Evolutionary conservation across 2,113 vertebrate genomes (phyloP).

Genomic region (Sardina pilchardus): DNA sequence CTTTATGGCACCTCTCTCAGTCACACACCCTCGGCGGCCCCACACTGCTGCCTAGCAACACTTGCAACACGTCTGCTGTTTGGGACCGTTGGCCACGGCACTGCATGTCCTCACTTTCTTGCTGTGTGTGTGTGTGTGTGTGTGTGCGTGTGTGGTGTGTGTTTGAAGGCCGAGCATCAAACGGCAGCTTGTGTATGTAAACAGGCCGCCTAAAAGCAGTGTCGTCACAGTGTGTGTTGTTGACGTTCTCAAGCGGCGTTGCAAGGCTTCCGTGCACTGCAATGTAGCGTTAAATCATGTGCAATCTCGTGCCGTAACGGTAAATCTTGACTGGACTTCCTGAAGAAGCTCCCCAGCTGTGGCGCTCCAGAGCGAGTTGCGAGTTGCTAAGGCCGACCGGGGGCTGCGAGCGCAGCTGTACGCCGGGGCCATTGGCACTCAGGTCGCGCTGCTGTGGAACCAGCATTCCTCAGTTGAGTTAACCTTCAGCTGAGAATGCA

Average conservation of each 20-base stretch:
- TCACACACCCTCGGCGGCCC: neutral
- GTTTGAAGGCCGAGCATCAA: neutral
- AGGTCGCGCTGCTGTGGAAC: neutral
- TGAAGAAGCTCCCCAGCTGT: neutral
- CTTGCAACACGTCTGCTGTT: constrained; percentile 6
- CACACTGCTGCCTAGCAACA: neutral
- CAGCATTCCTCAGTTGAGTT: neutral
- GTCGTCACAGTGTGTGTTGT: neutral
- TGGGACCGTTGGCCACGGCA: neutral
- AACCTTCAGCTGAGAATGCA: constrained; percentile 1
- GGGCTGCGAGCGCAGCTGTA: too few relatives aligned
- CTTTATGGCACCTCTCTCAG: neutral
- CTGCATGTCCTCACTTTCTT: neutral
- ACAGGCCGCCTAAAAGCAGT: neutral
- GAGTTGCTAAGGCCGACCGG: too few relatives aligned
- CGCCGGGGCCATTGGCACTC: neutral
- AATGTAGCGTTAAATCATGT: neutral
- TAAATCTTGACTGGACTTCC: neutral
- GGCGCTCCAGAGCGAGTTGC: neutral
- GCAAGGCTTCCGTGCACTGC: neutral
- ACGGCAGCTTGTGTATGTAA: neutral
- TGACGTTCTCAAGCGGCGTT: neutral
- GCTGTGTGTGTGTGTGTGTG: neutral
- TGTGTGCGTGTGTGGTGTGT: neutral
- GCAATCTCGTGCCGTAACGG: neutral